Evolutionary conservation across 2,113 vertebrate genomes (phyloP).

Genomic region (Crypturellus undulatus): DNA sequence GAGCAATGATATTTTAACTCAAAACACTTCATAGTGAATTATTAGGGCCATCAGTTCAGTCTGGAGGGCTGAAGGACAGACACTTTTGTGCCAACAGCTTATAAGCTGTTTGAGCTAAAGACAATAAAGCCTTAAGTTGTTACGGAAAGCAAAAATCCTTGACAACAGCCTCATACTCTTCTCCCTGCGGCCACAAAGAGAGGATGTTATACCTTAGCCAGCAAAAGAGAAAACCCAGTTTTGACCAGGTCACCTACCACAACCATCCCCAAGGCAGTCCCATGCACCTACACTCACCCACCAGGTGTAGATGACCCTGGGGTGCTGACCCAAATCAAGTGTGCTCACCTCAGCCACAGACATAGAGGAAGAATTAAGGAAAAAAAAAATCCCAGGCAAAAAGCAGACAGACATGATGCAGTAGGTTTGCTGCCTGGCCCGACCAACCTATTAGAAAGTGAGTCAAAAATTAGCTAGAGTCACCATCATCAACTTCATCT

Average conservation of each 20-base stretch:
- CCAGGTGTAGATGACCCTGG: background rate
- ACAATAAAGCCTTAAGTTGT: background rate
- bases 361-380: background rate
- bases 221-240: background rate
- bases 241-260: background rate
- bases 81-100: background rate
- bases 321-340: background rate
- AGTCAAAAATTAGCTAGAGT: background rate
- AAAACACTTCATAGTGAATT: background rate
- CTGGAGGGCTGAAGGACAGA: background rate
- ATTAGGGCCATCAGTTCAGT: background rate
- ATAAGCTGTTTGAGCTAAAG: background rate
- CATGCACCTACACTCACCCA: background rate
- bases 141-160: background rate
- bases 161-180: accelerated
- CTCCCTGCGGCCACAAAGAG: background rate
- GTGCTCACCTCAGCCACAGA: background rate
- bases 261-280: background rate
- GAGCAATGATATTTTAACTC: background rate
- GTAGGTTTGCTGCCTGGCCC: background rate
- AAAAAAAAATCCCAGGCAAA: background rate
- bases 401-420: background rate
- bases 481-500: background rate
- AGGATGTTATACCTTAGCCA: background rate
- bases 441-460: accelerated